A percentile compares a stretch with the other conserved stretches of the same genome.
Evolutionary conservation across 2,113 vertebrate genomes (phyloP).

Genomic region (Myotis yumanensis): DNA sequence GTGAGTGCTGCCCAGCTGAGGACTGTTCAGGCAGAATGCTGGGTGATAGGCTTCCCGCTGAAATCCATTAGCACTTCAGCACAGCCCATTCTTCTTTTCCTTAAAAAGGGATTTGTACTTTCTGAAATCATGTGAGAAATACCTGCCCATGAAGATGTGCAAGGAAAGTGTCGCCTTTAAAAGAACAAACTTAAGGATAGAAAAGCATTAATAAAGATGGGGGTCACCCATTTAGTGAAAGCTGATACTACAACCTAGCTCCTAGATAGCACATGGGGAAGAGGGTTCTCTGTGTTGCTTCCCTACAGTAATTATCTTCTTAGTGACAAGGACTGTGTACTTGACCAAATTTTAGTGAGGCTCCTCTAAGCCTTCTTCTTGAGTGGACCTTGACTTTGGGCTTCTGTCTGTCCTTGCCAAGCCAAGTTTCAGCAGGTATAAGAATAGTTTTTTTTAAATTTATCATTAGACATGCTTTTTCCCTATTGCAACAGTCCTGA

Average conservation of each 20-base stretch:
- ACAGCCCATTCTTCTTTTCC: constrained; percentile 16
- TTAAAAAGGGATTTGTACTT: constrained; percentile 25
- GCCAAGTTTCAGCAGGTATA: background rate
- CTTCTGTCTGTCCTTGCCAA: background rate
- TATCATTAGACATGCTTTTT: too few relatives aligned
- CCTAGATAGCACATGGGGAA: background rate
- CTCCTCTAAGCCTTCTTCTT: background rate
- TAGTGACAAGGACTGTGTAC: background rate
- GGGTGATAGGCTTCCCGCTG: constrained; percentile 43
- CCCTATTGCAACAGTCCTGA: background rate
- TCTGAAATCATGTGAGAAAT: constrained; percentile 44
- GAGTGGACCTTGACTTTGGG: background rate
- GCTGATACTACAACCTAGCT: background rate
- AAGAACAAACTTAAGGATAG: background rate
- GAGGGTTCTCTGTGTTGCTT: background rate
- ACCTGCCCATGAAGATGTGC: background rate
- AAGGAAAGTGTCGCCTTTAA: background rate
- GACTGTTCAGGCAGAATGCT: constrained; percentile 50
- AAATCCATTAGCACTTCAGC: constrained; percentile 50
- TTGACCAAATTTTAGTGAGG: background rate
- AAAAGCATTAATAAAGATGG: background rate
- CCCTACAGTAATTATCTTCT: background rate
- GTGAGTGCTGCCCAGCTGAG: constrained; percentile 55
- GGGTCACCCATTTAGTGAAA: background rate
- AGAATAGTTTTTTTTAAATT: too few relatives aligned